phyloP scores from a whole-genome alignment of 2,113 vertebrate species.

The Plestiodon gilberti region DNA sequence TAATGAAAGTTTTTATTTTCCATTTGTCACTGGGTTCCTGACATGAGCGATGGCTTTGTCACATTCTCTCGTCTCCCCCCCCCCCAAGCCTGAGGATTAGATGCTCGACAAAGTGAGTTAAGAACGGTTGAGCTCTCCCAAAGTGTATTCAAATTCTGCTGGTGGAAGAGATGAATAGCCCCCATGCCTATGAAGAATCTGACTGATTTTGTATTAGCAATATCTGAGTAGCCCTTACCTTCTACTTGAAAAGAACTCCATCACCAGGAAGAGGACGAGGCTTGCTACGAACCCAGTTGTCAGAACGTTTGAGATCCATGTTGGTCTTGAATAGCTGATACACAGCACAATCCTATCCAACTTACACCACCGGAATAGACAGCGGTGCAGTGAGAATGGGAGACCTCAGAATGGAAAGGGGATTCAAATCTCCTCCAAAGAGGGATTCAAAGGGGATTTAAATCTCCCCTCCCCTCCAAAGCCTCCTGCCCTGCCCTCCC shows the following conservation, averaged over 20 bases:
- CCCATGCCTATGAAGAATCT: neutral
- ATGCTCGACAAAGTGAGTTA: constrained; percentile 7
- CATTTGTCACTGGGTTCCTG: neutral
- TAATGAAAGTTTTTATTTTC: neutral
- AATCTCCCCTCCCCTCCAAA: too few species aligned
- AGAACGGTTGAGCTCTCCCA: neutral
- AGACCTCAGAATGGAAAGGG: too few species aligned
- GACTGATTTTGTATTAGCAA: neutral
- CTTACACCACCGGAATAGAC: too few species aligned
- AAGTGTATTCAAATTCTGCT: neutral
- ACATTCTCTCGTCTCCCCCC: neutral
- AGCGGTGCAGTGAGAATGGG: too few species aligned
- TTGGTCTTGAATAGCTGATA: neutral
- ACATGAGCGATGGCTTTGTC: neutral
- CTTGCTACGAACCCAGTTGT: neutral
- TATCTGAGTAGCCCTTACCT: neutral
- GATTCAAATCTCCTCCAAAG: too few species aligned
- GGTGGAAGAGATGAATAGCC: neutral
- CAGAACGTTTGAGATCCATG: too few species aligned
- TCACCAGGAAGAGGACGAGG: neutral
- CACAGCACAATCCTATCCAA: too few species aligned
- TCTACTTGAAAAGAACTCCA: neutral
- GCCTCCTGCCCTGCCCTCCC: too few species aligned
- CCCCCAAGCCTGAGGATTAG: neutral
- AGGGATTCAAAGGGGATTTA: too few species aligned